Base-by-base conservation (phyloP, 2,113 vertebrate genomes). In the Dascyllus trimaculatus region DNA sequence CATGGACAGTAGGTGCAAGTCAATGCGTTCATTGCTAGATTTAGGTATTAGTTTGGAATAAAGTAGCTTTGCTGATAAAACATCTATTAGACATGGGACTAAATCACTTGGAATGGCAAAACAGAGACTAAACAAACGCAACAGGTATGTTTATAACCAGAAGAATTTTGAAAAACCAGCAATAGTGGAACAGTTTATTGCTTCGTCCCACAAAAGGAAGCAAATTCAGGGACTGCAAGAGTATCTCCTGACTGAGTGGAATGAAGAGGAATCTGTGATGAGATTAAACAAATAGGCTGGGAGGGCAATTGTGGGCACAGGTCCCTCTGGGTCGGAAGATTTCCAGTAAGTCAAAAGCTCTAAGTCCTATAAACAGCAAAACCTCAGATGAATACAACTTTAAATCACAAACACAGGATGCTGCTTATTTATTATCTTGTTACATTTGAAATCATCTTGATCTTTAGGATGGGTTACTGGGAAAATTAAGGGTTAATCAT, bases 261-360 rank as follows among this genome's bases (percentile, higher is more conserved):
- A 82, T 52, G n/a, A 82, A 63, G 73, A 76, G 61, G 45, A 79
- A 73, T 86, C 71, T 17, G 78, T 72, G 72, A 69, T 65, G 71
- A 81, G 89, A 92, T 91, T 92, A 89, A 82, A 85, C 19, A 78
- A 66, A 52, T 24, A 25, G 79, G 74, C 51, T 75, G 62, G 24
- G 46, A 83, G 49, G 40, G 46, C 21, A 79, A 77, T 71, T 65
- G n/a, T 73, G 78, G 86, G 61, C 80, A 81, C 73, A 75, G 73
- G 48, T 85, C 62, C 80, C 59, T 63, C 29, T 46, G 26, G 58
- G 66, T 80, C 54, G 60, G 38, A 76, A 59, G 46, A 64, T 71
- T 48, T 75, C 25, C 56, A 77, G 32, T 63, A 11, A 54, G 40
- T 58, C 17, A 80, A 81, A 82, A 40, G 29, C 38, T 56, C 22